Evolutionary conservation across 2,888 invertebrate species (phyloP), one percentile per base, ranked within the genome.

Genomic region (Pachliopta kotzebuea): DNA sequence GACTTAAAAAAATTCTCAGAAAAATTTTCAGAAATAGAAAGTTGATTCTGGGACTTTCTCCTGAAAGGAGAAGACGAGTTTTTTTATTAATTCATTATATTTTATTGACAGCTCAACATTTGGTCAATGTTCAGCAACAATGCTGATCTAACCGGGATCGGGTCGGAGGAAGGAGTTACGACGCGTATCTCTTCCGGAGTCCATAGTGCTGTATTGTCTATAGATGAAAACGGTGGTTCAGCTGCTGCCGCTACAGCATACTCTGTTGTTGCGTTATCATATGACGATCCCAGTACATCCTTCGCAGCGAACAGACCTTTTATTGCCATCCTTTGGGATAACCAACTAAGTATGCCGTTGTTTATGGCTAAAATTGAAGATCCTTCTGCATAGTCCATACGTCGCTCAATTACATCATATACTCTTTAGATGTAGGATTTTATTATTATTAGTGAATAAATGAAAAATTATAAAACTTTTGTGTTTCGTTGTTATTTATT

Each of bases 331-430:
- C 74, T 93, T 20, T 88, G 92, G 84, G 93, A 93, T 64, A 83
- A 79, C 6, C 76, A 77, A 18, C 78, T 82, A n/a, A 76, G 80
- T 1, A 71, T 92, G 6, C 93, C 93, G 0, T 66, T 93, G 52
- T 93, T 93, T 69, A 85, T 93, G 73, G 88, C 91, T 0, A 88
- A 84, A 72, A 84, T 93, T 53, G 86, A 86, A 67, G 83, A 92
- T 69, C 93, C 93, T 52, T 71, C 73, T 17, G 45, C 68, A 26
- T 81, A 77, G 68, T 61, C 62, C 60, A 37, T 60, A 29, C 1
- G 11, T 56, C 29, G 11, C 4, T 23, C 23, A 52, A 56, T 23
- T 62, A 29, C 29, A 50, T 31, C 50, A 56, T 52, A 52, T 62
- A 62, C 56, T 29, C 49, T 23, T 52, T 56, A 62, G 56, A 56